Conservation (phyloP, 2,888 invertebrate species). For the Drosophila gaucha region DNA sequence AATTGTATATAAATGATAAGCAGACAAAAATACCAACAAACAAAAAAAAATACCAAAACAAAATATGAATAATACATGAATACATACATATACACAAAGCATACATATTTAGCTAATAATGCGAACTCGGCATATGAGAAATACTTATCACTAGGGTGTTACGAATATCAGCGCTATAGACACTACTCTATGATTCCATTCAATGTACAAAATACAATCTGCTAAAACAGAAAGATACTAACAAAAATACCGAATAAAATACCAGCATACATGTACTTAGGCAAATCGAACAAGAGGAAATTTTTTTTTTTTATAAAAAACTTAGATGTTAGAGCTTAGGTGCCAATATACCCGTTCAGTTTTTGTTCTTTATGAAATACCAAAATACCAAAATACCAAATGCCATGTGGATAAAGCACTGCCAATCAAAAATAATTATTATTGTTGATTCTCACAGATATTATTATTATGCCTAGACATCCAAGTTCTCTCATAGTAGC, state of each 20-base stretch:
- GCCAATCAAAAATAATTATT: constrained; percentile 31
- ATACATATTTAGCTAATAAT: constrained; percentile 22
- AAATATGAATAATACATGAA: constrained; percentile 28
- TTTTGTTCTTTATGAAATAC: constrained; percentile 9
- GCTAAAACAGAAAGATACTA: constrained; percentile 27
- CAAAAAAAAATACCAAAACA: constrained; percentile 22
- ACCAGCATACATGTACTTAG: constrained; percentile 23
- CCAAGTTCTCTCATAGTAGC: background rate
- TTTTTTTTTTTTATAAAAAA: too few species aligned
- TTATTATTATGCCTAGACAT: background rate
- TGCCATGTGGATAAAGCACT: constrained; percentile 27
- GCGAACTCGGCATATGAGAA: constrained; percentile 14
- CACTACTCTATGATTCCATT: constrained; percentile 60
- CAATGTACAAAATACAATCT: constrained; percentile 65
- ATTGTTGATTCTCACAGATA: background rate
- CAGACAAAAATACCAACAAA: constrained; percentile 5
- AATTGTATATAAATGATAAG: constrained; percentile 53
- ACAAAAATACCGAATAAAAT: constrained; percentile 12
- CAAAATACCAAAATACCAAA: constrained; percentile 12
- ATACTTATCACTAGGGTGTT: constrained; percentile 41
- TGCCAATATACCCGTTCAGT: too few species aligned
- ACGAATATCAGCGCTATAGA: constrained; percentile 30
- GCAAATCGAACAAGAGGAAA: constrained; percentile 1
- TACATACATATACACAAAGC: constrained; percentile 5
- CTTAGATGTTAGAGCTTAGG: too few species aligned